phyloP scores from a whole-genome alignment of 2,113 vertebrate genomes.

The chimpanzee (Pan troglodytes) region NHGRI_mPanTro3-v2.1_pri NC_072401.2:61689501-61690000 shows the following conservation, averaged over 20 bases:
- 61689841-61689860: not conserved
- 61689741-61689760: not conserved
- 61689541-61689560: too few relatives aligned
- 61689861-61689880: not conserved
- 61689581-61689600: not conserved
- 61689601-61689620: not conserved
- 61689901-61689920: not conserved
- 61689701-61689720: not conserved
- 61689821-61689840: not conserved
- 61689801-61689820: not conserved
- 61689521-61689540: too few relatives aligned
- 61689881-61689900: not conserved
- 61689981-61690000: not conserved
- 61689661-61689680: not conserved
- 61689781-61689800: too few relatives aligned
- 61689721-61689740: not conserved
- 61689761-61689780: not conserved
- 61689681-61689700: not conserved
- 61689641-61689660: not conserved
- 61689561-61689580: not conserved
- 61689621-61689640: not conserved
- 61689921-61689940: not conserved
- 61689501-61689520: too few relatives aligned
- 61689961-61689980: not conserved
- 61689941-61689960: not conserved